Percentiles rank a stretch among this genome's conserved stretches.
Conservation (phyloP, 2,113 vertebrate species). For the Xenopus borealis region DNA sequence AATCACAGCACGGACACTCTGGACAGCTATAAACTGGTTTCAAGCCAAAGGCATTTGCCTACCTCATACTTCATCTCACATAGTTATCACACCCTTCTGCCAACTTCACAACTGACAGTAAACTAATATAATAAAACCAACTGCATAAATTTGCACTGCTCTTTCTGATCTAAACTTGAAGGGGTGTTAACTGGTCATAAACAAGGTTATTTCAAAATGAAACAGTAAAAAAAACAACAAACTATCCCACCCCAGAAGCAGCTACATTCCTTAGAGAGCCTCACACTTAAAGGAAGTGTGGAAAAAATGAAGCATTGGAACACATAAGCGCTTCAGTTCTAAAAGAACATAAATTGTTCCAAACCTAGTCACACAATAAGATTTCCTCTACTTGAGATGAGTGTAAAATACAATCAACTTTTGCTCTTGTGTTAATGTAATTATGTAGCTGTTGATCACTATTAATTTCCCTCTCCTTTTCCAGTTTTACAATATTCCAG, state of each 20-base stretch:
- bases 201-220: background rate
- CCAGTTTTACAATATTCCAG: background rate
- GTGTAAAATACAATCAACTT: background rate
- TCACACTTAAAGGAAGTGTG: conserved; percentile 5
- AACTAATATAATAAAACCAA: background rate
- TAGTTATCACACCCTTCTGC: conserved; percentile 14
- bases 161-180: background rate
- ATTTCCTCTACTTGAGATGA: background rate
- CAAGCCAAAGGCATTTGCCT: conserved; percentile 7
- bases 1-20: conserved; percentile 21
- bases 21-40: conserved; percentile 7
- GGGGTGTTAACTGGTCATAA: background rate
- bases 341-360: background rate
- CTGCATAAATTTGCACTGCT: background rate
- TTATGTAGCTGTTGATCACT: background rate
- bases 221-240: background rate
- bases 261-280: background rate
- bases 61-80: conserved; percentile 6
- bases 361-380: background rate
- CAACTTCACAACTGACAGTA: conserved; percentile 19
- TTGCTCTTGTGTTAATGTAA: background rate
- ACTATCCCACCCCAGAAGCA: background rate
- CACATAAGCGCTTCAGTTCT: background rate
- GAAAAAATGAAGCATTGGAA: background rate
- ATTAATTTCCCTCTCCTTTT: background rate